Conservation (phyloP, 64 coral and sea anemone genomes). For the Porites australiensis region DNA sequence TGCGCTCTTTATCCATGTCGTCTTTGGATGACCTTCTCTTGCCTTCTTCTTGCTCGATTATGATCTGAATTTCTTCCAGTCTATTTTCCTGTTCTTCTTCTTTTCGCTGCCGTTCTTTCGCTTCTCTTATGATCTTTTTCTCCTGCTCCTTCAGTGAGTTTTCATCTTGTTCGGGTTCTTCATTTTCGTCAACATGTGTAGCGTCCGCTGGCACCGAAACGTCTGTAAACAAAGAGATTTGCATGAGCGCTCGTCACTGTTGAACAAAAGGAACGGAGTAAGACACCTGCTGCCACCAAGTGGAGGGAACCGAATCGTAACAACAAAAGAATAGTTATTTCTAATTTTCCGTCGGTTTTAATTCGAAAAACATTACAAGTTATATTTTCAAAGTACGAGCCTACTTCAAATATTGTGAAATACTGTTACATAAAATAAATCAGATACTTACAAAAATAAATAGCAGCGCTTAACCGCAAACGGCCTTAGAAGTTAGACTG, state of each 20-base stretch:
- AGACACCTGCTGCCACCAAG: conserved; percentile 37
- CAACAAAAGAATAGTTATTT: not conserved
- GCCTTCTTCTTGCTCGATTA: conserved; percentile 36
- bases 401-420: not conserved
- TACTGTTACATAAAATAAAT: not conserved
- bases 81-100: conserved; percentile 44
- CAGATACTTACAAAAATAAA: not conserved
- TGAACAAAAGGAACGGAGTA: not conserved
- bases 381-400: not conserved
- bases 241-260: not conserved
- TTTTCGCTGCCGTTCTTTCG: conserved; percentile 20
- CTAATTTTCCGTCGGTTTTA: not conserved
- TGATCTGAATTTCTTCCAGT: conserved; percentile 30
- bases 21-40: not conserved
- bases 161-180: not conserved
- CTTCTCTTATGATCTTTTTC: conserved; percentile 8
- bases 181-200: conserved; percentile 2
- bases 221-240: conserved; percentile 62
- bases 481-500: not conserved
- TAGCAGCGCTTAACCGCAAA: not conserved
- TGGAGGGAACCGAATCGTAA: not conserved
- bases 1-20: conserved; percentile 34
- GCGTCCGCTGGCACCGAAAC: conserved; percentile 4
- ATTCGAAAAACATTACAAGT: not conserved
- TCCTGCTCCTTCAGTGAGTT: conserved; percentile 26